Evolutionary conservation across 2,113 vertebrate genomes (phyloP).

Genomic region (Amblyornis subalaris): DNA sequence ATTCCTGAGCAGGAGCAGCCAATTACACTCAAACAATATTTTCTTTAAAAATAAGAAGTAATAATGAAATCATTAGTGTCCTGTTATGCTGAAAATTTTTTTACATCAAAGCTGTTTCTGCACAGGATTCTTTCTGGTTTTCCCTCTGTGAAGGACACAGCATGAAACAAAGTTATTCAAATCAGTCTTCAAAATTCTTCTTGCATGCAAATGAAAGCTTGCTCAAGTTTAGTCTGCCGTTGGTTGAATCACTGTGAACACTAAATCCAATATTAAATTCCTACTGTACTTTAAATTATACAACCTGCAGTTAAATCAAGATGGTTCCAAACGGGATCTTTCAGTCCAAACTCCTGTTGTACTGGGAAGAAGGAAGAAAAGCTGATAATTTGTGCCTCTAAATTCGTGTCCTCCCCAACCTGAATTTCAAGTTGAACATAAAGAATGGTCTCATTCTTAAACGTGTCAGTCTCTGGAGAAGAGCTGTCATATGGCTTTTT

Average conservation of each 20-base stretch:
- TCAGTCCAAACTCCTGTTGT: not conserved
- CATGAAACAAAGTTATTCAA: constrained; percentile 33
- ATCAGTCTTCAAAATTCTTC: constrained; percentile 44
- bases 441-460: not conserved
- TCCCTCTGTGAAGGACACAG: constrained; percentile 22
- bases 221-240: constrained; percentile 39
- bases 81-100: not conserved
- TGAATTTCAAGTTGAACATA: not conserved
- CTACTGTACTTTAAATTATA: not conserved
- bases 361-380: not conserved
- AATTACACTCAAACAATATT: constrained; percentile 15
- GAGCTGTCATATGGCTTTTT: not conserved
- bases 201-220: constrained; percentile 12
- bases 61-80: not conserved
- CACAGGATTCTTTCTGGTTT: constrained; percentile 59
- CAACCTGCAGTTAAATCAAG: not conserved
- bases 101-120: constrained; percentile 41
- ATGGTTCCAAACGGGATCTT: not conserved
- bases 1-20: not conserved
- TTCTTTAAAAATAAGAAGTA: constrained; percentile 51
- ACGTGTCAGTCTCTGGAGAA: not conserved
- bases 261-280: not conserved
- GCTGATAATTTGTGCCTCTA: not conserved
- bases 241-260: not conserved
- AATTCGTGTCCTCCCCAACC: not conserved